Base-by-base conservation (phyloP, 2,888 invertebrate genomes). In the Protodeltote pygarga region DNA sequence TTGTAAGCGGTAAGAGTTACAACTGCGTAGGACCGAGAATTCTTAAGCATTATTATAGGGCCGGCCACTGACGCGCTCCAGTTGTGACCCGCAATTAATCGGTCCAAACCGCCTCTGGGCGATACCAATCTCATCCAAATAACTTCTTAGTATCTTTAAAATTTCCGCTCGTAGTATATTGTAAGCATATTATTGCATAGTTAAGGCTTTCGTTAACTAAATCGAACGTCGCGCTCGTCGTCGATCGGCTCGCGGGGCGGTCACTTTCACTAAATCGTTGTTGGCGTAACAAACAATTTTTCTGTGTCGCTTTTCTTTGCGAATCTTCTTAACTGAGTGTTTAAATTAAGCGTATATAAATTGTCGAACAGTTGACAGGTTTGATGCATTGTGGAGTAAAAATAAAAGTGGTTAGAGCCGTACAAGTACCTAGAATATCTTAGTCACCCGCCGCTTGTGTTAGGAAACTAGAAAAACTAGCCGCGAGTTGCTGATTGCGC, bases 261-360 rank as follows among this genome's bases (percentile, higher is more conserved):
- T 63, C 73, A 83, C 85, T 85, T 86, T 86, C 85, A 83, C 85
- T 83, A 69, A 68, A 76, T 73, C 70, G 76, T 69, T 73, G 77
- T 68, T 77, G 71, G 79, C 79, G 79, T 80, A 82, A 82, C 78
- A 79, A 79, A 77, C 64, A 76, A 73, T 77, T 83, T 81, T 84
- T 78, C 73, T 83, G 75, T 74, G 76, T 72, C 71, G 71, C 60
- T 81, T 79, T 81, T 77, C 77, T 77, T 80, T 77, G 76, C 73
- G 37, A 79, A 77, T 81, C 65, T 65, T 71, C 62, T 65, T 53
- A n/a, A n/a, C n/a, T 44, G 24, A 29, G 41, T 9, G 13, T n/a
- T 57, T 41, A 19, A 19, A 6, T 19, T 19, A 6, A 4, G 19
- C 19, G 5, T 23, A 10, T 23, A 10, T 5, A 3, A 5, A 3